Conservation (phyloP, 2,797 vertebrate genomes). For the Halcyon chelicuti region DNA sequence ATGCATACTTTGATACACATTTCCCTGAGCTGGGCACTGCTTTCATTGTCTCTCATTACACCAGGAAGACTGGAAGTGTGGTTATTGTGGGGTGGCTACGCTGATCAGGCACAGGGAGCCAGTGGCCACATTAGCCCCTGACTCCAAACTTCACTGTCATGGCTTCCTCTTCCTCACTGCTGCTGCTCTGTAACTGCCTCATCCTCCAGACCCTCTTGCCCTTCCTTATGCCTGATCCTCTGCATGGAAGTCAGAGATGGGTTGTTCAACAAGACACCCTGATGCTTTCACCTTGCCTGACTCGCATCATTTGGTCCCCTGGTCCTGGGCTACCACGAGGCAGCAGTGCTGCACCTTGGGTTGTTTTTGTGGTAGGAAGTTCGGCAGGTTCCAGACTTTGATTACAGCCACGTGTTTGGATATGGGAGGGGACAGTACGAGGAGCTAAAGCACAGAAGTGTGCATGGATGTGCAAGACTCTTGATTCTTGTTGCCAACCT, state of each 20-base stretch:
- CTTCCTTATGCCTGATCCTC: background rate
- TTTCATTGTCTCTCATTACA: background rate
- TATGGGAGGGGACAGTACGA: accelerated
- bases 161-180: background rate
- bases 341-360: background rate
- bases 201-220: accelerated
- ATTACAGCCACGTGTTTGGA: accelerated
- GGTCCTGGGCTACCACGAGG: background rate
- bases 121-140: background rate
- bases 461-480: background rate
- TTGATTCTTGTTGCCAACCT: background rate
- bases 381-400: background rate
- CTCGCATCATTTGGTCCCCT: accelerated
- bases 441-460: background rate
- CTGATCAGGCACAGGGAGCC: background rate
- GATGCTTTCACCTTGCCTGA: background rate
- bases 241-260: background rate
- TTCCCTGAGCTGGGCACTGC: background rate
- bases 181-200: accelerated
- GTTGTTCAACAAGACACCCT: background rate
- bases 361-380: background rate
- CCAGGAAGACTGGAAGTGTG: background rate
- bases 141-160: background rate
- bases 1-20: accelerated
- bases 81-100: background rate